Conservation (phyloP, 2,113 vertebrate genomes). For the Callaeas wilsoni region DNA sequence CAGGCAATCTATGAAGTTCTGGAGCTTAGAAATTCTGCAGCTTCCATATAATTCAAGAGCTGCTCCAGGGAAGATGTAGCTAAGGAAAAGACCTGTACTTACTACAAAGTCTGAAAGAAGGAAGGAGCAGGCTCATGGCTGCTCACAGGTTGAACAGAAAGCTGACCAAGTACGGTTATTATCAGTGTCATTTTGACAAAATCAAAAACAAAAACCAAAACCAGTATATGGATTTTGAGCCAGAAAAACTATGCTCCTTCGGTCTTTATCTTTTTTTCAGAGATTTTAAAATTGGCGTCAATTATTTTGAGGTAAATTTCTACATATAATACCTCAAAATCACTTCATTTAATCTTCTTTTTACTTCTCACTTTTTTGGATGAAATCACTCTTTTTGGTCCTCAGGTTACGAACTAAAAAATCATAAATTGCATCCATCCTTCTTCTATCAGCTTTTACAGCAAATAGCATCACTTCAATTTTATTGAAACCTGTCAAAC, state of each 20-base stretch:
- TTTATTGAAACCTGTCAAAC: not conserved
- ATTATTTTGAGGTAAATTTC: not conserved
- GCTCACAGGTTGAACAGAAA: not conserved
- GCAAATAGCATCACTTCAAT: not conserved
- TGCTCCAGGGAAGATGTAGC: not conserved
- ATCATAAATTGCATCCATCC: not conserved
- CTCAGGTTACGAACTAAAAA: not conserved
- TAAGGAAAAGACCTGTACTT: not conserved
- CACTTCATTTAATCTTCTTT: not conserved
- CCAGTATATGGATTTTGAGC: not conserved
- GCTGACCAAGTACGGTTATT: not conserved
- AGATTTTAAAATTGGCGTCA: not conserved
- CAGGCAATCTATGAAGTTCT: not conserved
- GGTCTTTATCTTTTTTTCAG: not conserved
- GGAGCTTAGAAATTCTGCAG: not conserved
- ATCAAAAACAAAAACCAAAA: not conserved
- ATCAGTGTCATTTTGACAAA: not conserved
- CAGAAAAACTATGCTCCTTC: not conserved
- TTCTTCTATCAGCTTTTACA: not conserved
- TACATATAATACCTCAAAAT: not conserved
- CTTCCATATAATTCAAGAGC: not conserved
- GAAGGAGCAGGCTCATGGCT: not conserved
- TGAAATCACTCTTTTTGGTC: not conserved
- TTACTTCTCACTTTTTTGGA: not conserved
- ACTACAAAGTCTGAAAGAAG: not conserved